These are phyloP conservation scores for Nasonia longicornis DNA, from an alignment of 1,140 invertebrate genomes.

Conservation along the genomic window DNA sequence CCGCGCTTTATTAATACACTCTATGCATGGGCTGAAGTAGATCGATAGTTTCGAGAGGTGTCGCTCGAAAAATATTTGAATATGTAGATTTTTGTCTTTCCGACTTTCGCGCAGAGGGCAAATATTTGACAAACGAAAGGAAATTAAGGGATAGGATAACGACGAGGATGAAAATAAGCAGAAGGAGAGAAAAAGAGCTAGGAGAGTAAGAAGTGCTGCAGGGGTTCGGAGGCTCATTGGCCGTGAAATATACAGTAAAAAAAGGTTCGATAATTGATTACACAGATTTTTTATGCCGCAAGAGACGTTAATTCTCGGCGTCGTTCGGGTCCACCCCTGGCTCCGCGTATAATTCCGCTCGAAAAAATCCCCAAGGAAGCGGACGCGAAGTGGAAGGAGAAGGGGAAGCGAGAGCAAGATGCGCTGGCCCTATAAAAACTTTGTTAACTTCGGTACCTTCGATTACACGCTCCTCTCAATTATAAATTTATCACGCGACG, in stretches of 20 bases:
- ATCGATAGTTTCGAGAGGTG: background rate
- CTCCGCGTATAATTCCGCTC: slow-evolving; percentile 59
- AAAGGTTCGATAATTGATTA: slow-evolving; percentile 70
- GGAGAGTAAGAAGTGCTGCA: slow-evolving; percentile 52
- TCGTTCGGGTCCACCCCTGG: slow-evolving; percentile 57
- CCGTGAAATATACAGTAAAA: slow-evolving; percentile 68
- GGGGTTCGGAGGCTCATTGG: slow-evolving; percentile 63
- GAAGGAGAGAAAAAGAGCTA: slow-evolving; percentile 6
- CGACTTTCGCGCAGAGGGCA: slow-evolving; percentile 41
- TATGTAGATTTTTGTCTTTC: slow-evolving; percentile 5
- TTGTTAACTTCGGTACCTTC: slow-evolving; percentile 46
- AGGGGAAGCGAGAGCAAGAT: slow-evolving; percentile 5
- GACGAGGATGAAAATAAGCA: slow-evolving; percentile 45
- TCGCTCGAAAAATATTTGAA: background rate
- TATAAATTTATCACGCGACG: slow-evolving; percentile 46
- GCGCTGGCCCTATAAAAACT: slow-evolving; percentile 42
- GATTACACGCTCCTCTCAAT: slow-evolving; percentile 47
- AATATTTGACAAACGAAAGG: slow-evolving; percentile 43
- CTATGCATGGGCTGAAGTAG: background rate
- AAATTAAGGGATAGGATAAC: slow-evolving; percentile 39
- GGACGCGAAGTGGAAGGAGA: slow-evolving; percentile 5
- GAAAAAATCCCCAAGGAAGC: slow-evolving; percentile 60
- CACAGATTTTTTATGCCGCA: slow-evolving; percentile 70
- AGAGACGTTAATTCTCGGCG: slow-evolving; percentile 67
- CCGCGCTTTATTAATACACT: background rate